These are phyloP conservation scores for Zaprionus camerounensis DNA, from an alignment of 1,140 invertebrate genomes.

Conservation along the genomic window DNA sequence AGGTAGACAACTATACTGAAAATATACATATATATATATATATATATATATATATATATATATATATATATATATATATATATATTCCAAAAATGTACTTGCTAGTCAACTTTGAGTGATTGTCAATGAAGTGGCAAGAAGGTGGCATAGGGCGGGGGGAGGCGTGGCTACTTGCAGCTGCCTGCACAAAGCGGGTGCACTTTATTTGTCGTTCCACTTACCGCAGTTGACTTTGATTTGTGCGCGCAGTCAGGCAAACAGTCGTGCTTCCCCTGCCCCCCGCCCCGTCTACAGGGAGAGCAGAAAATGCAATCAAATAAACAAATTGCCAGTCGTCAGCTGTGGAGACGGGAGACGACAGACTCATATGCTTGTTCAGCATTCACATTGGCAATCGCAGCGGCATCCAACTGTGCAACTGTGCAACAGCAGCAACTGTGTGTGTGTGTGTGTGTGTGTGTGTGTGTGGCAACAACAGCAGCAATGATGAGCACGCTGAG, in stretches of 20 bases:
- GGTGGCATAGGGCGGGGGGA: not conserved
- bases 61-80: not conserved
- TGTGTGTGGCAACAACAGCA: not conserved
- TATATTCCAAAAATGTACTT: constrained; percentile 35
- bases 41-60: not conserved
- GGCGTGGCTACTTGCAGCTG: not conserved
- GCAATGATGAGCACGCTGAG: constrained; percentile 6
- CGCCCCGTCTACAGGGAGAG: not conserved
- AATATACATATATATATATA: not conserved
- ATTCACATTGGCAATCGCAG: constrained; percentile 8
- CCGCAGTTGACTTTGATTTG: constrained; percentile 58
- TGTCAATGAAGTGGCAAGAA: constrained; percentile 14
- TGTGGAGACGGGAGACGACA: constrained; percentile 7
- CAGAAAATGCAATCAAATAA: constrained; percentile 57
- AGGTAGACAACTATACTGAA: not conserved
- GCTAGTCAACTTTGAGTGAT: constrained; percentile 45
- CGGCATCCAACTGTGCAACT: not conserved
- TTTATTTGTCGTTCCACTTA: constrained; percentile 60
- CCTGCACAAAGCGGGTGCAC: constrained; percentile 33
- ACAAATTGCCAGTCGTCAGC: constrained; percentile 56
- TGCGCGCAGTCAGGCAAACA: constrained; percentile 46
- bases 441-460: not conserved
- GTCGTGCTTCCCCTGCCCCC: not conserved
- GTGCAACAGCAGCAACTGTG: not conserved
- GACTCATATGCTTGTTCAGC: constrained; percentile 7